Evolutionary conservation across 1,140 invertebrate genomes (phyloP), one percentile per base, ranked within the genome.

Genomic region (Tenebrio molitor): DNA sequence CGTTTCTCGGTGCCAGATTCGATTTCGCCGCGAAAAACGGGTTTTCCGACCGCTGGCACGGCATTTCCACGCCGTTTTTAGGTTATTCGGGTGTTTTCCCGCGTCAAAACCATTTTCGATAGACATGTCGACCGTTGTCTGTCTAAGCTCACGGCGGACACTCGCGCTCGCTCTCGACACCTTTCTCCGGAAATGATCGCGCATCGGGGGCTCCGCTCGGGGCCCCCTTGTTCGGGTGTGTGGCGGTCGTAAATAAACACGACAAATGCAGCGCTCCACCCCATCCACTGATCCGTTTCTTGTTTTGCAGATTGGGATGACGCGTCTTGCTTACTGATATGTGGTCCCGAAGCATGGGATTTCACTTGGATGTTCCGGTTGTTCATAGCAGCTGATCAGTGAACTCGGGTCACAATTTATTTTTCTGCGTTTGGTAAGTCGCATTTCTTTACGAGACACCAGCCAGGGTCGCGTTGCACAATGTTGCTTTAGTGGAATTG

Each of bases 41-140:
- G 76, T 76, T 50, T 71, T 65, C 50, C 70, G 42, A 46, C 69
- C 44, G 14, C 29, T 25, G 12, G 33, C 65, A 29, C 29, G 17
- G 50, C 15, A n/a, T 8, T 29, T 29, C 25, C 8, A 3, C 25
- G 3, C 25, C 25, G 17, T 8, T 50, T 58, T 73, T 73, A 75
- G 71, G 75, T 75, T 78, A 76, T 77, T 71, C 74, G 44, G 62
- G 77, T 71, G 67, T 81, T 80, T 81, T 81, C 79, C 79, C 81
- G 80, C 80, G 77, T 82, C 76, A 62, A 65, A 66, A 36, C 74
- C 29, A 66, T n/a, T n/a, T n/a, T n/a, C n/a, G n/a, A n/a, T n/a
- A n/a, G n/a, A n/a, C n/a, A n/a, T n/a, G n/a, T n/a, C n/a, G n/a
- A n/a, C n/a, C n/a, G n/a, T n/a, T n/a, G n/a, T n/a, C n/a, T n/a